Evolutionary conservation across 2,797 vertebrate species (phyloP).

Genomic region (Sylvia borin): DNA sequence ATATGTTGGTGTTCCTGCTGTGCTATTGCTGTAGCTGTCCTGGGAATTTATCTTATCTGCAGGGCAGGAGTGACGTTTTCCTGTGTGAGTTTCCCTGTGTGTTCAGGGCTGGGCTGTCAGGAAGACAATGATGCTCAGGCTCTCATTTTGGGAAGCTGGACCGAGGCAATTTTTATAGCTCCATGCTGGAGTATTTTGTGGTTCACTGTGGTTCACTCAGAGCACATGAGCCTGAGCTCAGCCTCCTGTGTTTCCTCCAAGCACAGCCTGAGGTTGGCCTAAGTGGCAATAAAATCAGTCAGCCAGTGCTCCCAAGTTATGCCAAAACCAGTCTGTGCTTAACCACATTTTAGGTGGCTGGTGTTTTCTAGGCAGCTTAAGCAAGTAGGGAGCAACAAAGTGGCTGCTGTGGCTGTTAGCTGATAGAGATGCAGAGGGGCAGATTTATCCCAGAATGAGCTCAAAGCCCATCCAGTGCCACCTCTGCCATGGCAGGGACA

Average conservation of each 20-base stretch:
- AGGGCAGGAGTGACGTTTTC: neutral
- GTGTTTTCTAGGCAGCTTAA: neutral
- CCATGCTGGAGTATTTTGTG: neutral
- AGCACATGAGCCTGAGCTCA: neutral
- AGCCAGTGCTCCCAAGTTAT: neutral
- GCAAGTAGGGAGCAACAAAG: neutral
- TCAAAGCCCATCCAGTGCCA: neutral
- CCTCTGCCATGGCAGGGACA: neutral
- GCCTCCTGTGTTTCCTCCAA: neutral
- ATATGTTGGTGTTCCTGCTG: fast-evolving
- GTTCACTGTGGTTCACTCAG: neutral
- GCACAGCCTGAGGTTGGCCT: neutral
- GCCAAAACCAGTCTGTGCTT: neutral
- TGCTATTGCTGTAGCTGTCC: neutral
- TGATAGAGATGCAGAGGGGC: fast-evolving
- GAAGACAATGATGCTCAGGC: neutral
- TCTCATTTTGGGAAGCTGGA: neutral
- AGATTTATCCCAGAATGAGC: neutral
- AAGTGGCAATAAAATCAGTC: neutral
- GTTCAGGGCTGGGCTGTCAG: neutral
- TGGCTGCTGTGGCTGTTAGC: neutral
- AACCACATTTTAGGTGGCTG: neutral
- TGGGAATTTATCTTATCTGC: neutral
- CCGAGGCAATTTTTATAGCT: neutral
- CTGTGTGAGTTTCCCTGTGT: neutral